Base-by-base conservation (phyloP, 2,888 invertebrate genomes). In the Aphodius granarius region DNA sequence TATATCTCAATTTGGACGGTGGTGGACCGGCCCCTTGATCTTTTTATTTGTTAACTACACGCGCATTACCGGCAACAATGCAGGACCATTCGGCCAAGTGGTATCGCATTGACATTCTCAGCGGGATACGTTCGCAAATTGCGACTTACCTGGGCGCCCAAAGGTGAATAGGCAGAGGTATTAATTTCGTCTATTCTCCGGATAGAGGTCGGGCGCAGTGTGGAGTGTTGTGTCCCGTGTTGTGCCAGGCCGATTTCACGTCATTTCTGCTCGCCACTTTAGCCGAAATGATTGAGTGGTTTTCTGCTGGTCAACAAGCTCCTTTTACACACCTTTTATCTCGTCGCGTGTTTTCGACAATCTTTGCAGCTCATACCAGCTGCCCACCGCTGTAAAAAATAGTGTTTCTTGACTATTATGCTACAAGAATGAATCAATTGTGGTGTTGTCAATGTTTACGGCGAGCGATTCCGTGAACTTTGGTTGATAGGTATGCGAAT, bases 1-100 rank as follows among this genome's bases (percentile, higher is more conserved):
- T 85, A 85, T 85, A 83, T 84, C 81, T 80, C 83, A 82, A 85
- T 85, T 84, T 84, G 77, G 79, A 65, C 65, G 3, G 65, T 19
- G 81, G 80, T 77, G 79, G 71, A 73, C 73, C 80, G 81, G 82
- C 81, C 83, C 83, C 81, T 82, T 81, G 79, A 79, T 81, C 82
- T 80, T 81, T 65, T 81, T 80, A 81, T 82, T 81, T 80, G 82
- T 82, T 81, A 82, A 82, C 82, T 81, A 83, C 81, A 81, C 78
- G 80, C 81, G 83, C 83, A 84, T 84, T 85, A 83, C 70, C 21
- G n/a, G 20, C 68, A 22, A 71, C 71, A 71, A 71, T 22, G 71
- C 13, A 16, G 23, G 23, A 4, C 23, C 63, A 21, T 68, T 68
- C 68, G 68, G n/a, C 68, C 21, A 68, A 68, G 22, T 20, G 22